Percentiles rank a stretch among this genome's conserved stretches.
These are phyloP conservation scores for Phymorhynchus buccinoides DNA, from an alignment of 1,140 invertebrate species.

Conservation along the genomic window DNA sequence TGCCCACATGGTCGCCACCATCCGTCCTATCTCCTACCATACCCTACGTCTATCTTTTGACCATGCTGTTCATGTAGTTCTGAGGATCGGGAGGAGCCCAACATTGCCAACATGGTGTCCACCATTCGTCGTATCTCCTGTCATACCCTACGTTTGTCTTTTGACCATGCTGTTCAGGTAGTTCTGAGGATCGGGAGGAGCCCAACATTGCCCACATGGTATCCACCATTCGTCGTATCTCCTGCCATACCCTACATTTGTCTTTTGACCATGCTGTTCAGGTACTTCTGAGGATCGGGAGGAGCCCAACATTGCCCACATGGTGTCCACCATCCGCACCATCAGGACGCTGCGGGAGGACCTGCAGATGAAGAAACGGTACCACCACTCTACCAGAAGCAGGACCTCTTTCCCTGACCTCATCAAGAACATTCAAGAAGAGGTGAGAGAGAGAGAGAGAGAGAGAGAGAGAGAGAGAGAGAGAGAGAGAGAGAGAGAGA, in stretches of 20 bases:
- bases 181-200: too few species aligned
- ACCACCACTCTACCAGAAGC: constrained; percentile 47
- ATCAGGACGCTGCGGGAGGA: constrained; percentile 58
- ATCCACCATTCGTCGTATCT: too few species aligned
- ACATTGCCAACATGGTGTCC: too few species aligned
- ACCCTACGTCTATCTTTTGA: neutral
- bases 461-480: too few species aligned
- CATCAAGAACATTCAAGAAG: constrained; percentile 49
- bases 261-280: neutral
- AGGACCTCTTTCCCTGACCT: constrained; percentile 53
- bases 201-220: constrained; percentile 36
- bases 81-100: too few species aligned
- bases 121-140: too few species aligned
- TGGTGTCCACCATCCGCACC: constrained; percentile 41
- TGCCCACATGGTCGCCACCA: too few species aligned
- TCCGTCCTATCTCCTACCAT: neutral
- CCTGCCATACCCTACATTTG: neutral
- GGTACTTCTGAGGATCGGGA: too few species aligned
- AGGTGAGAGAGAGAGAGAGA: constrained; percentile 18
- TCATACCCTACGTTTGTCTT: neutral
- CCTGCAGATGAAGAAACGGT: constrained; percentile 52
- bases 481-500: too few species aligned
- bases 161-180: neutral
- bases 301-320: constrained; percentile 28
- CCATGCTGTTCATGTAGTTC: too few species aligned